Percentiles rank a stretch among this genome's conserved stretches.
These are phyloP conservation scores for Catostomus latipinnis DNA, from an alignment of 2,797 vertebrate genomes.

Conservation along the genomic window DNA sequence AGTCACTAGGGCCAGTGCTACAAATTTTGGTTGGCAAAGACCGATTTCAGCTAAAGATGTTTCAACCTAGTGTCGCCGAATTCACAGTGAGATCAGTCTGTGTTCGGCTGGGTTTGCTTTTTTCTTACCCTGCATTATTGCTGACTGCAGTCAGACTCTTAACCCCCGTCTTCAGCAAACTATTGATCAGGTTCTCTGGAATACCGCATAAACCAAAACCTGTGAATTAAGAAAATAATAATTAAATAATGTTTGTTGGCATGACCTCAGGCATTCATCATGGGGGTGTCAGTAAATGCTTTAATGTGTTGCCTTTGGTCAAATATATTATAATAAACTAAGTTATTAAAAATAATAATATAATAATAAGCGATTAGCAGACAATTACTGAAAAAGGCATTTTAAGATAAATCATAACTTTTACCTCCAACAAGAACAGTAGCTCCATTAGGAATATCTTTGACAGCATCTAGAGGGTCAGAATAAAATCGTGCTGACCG, in stretches of 20 bases:
- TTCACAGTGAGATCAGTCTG: neutral
- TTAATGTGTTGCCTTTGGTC: neutral
- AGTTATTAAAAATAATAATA: no score
- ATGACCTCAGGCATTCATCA: neutral
- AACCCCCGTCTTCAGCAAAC: slow-evolving; percentile 90
- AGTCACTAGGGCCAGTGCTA: no score
- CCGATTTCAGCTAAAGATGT: no score
- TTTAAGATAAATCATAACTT: slow-evolving; percentile 20
- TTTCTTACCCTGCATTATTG: slow-evolving; percentile 95
- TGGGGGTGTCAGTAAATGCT: neutral
- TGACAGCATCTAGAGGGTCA: slow-evolving; percentile 87
- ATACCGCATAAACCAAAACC: slow-evolving; percentile 98
- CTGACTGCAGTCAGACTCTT: slow-evolving; percentile 92
- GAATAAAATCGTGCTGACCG: slow-evolving; percentile 84
- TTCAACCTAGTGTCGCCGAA: no score
- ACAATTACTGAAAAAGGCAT: slow-evolving; percentile 8
- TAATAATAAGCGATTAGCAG: neutral
- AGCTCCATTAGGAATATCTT: slow-evolving; percentile 89
- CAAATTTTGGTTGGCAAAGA: neutral
- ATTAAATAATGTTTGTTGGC: neutral
- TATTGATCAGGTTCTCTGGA: slow-evolving; percentile 95
- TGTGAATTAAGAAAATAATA: slow-evolving; percentile 58
- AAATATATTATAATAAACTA: no score
- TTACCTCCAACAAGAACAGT: slow-evolving; percentile 95
- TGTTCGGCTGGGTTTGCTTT: neutral